Evolutionary conservation across 2,797 vertebrate species (phyloP), one percentile per base, ranked within the genome.

Genomic region (Melanotaenia trifasciata): DNA sequence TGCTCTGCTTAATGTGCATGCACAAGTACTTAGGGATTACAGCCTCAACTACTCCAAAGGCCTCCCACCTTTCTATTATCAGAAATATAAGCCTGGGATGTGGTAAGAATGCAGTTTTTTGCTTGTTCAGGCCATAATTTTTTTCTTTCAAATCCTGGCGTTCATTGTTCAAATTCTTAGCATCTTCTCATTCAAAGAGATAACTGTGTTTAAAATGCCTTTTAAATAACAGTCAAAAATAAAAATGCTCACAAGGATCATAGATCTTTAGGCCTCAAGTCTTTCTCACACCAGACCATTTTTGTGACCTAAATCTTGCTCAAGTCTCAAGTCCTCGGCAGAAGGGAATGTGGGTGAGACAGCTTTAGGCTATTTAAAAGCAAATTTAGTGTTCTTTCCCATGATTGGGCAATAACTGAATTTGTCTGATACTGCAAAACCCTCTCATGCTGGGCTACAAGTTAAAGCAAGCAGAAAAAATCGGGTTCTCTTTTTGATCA

Each of bases 401-500:
- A 47, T 47, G 8, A 54, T 40, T 40, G 18, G 18, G 43, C 56
- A 58, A 13, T 32, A 5, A 58, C 50, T 33, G 18, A 59, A 65
- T 26, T 47, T 5, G 18, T 70, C 32, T 16, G 16, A n/a, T 38
- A 32, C 7, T 18, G 11, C 28, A n/a, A 71, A 72, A 70, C 16
- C 43, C 66, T 14, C 12, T 63, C 20, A 14, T 40, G 22, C 7
- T 36, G 28, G 16, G 3, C 35, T 24, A 4, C 58, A 63, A 66
- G 66, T 79, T 58, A 65, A 74, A 80, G 45, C 62, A 56, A 68
- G 61, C 60, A 58, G 72, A 72, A 28, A 36, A 79, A 58, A 28
- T 43, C 57, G 45, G 50, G 56, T 58, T 10, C 58, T 36, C 5
- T 26, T 56, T 67, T 60, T 53, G 22, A 57, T 76, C 5, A 0